Conservation (phyloP, 2,797 vertebrate genomes). For the Amblyopsis hoosieri region DNA sequence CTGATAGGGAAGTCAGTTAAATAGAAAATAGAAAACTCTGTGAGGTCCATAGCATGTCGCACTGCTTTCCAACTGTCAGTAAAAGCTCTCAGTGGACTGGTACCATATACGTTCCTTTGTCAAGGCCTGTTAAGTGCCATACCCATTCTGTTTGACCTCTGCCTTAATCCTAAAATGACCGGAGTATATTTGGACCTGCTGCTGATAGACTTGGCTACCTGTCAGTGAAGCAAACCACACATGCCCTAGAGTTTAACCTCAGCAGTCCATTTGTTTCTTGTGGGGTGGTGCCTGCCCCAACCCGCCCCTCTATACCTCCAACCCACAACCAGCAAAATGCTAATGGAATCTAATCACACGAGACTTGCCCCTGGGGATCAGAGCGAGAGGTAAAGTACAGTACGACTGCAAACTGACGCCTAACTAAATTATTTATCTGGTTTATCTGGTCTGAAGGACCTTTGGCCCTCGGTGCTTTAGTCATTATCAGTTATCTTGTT, state of each 20-base stretch:
- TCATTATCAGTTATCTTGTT: slow-evolving; percentile 59
- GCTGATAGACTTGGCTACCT: slow-evolving; percentile 23
- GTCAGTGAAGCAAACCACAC: slow-evolving; percentile 32
- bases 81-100: no score
- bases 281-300: slow-evolving; percentile 9
- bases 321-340: slow-evolving; percentile 18
- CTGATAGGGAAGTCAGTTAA: no score
- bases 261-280: slow-evolving; percentile 59
- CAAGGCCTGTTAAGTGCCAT: slow-evolving; percentile 22
- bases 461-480: slow-evolving; percentile 64
- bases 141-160: slow-evolving; percentile 26
- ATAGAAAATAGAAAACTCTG: no score
- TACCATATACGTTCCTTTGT: background rate
- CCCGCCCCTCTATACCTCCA: slow-evolving; percentile 1
- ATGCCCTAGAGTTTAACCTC: slow-evolving; percentile 56
- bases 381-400: slow-evolving; percentile 52
- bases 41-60: no score
- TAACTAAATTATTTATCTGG: slow-evolving; percentile 75
- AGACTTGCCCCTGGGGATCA: slow-evolving; percentile 57
- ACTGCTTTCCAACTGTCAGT: no score
- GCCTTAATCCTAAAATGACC: slow-evolving; percentile 5
- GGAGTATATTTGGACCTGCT: slow-evolving; percentile 26
- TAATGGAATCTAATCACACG: slow-evolving; percentile 63
- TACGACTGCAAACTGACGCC: slow-evolving; percentile 60
- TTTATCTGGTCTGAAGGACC: slow-evolving; percentile 37